Percentiles rank a stretch among this genome's conserved stretches.
Conservation (phyloP, 2,113 vertebrate species). For the Hippocampus guttulatus region DNA sequence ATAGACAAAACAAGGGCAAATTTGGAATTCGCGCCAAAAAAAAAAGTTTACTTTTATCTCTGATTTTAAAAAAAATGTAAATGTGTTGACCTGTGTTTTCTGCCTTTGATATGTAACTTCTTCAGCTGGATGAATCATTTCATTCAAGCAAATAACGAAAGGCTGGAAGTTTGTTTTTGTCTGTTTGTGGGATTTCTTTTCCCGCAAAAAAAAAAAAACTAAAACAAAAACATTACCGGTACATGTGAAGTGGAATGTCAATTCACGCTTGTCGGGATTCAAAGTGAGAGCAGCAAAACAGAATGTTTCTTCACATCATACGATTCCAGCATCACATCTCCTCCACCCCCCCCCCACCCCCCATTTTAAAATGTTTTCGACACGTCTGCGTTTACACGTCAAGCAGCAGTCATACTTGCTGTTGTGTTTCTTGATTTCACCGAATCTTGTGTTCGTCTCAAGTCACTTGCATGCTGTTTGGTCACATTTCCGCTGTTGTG, state of each 20-base stretch:
- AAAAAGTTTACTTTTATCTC: too few relatives aligned
- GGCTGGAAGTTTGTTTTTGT: too few relatives aligned
- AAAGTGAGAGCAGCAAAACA: constrained; percentile 17
- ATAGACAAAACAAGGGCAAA: too few relatives aligned
- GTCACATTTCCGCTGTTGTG: constrained; percentile 24
- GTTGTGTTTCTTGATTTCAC: constrained; percentile 8
- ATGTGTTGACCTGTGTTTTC: too few relatives aligned
- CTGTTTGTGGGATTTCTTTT: neutral
- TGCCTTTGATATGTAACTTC: too few relatives aligned
- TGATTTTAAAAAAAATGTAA: too few relatives aligned
- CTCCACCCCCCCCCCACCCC: constrained; percentile 3
- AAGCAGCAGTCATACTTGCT: constrained; percentile 16
- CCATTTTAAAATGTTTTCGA: neutral
- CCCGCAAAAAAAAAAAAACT: too few relatives aligned
- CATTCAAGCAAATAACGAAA: too few relatives aligned
- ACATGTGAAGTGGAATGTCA: constrained; percentile 14
- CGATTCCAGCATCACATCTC: constrained; percentile 10
- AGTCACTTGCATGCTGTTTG: constrained; percentile 20
- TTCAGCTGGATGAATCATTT: constrained; percentile 13
- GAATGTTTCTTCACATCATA: constrained; percentile 1
- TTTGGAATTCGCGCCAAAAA: too few relatives aligned
- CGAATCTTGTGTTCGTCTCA: constrained; percentile 19
- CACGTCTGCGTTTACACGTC: constrained; percentile 13
- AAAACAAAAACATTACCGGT: too few relatives aligned
- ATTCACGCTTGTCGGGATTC: constrained; percentile 8